Base-by-base conservation (phyloP, 2,113 vertebrate species). In the Dolichotis patagonum region DNA sequence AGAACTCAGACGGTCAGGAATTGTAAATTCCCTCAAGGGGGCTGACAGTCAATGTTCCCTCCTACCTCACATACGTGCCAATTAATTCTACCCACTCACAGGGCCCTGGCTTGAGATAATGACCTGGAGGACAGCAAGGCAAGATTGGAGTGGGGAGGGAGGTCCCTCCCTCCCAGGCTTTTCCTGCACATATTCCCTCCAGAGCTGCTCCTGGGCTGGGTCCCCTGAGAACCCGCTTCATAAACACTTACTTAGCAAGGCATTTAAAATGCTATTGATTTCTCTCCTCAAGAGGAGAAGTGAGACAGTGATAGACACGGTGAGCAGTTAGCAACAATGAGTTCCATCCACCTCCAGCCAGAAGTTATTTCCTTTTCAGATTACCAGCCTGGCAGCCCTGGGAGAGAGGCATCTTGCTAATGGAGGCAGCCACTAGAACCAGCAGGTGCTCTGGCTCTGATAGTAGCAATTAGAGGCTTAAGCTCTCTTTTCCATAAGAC, bases 211-310 rank as follows among this genome's bases (percentile, higher is more conserved):
- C 88, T 56, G 35, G 46, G 54, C 75, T 56, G 52, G 90, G 95
- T 52, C 83, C 38, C 87, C 10, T 19, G 83, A 77, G 83, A 77
- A 65, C 19, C 86, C 52, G 75, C 96, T 97, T 96, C 87, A 71
- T 93, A 92, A 96, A 96, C 91, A 96, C 96, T 96, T 88, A 92
- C 95, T 97, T 96, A 96, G 95, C 91, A 94, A 97, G 93, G 90
- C 81, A 90, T 88, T 97, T 93, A 91, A 93, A 82, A 95, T 2
- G 49, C 65, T 95, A 97, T 96, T 95, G 95, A 97, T 96, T 96
- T 95, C 85, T 93, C 69, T 71, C 69, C 88, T 95, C 89, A 35
- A 65, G 85, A 87, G 89, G 43, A 93, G 77, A 96, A 77, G 83
- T 77, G 88, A 97, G 95, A 91, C 75, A 78, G 93, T 77, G 96